A percentile compares a stretch with the other conserved stretches of the same genome.
Conservation (phyloP, 2,113 vertebrate species). For the Todiramphus chloris region DNA sequence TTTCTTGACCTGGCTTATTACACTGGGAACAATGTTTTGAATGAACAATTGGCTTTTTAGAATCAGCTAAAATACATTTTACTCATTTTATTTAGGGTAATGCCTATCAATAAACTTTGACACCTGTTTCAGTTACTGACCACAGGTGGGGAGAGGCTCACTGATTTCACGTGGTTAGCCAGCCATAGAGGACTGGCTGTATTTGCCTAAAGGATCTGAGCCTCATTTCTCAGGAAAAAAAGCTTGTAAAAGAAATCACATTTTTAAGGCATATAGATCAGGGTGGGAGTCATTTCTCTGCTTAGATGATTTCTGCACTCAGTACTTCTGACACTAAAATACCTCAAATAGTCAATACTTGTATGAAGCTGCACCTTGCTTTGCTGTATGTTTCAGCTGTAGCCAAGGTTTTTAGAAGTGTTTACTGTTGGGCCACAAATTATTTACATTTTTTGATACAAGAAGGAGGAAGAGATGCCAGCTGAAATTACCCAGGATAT, state of each 20-base stretch:
- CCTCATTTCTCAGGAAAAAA: neutral
- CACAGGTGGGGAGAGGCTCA: neutral
- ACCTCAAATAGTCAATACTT: neutral
- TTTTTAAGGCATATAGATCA: rapidly evolving
- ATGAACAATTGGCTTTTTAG: neutral
- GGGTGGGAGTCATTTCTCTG: rapidly evolving
- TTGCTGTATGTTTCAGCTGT: neutral
- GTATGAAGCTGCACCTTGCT: neutral
- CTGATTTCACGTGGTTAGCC: neutral
- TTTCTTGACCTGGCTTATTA: neutral
- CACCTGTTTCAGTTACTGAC: neutral
- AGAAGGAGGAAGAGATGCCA: neutral
- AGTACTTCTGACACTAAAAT: neutral
- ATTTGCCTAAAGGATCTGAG: neutral
- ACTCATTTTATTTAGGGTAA: neutral
- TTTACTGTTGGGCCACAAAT: neutral
- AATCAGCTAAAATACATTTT: neutral
- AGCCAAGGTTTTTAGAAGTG: neutral
- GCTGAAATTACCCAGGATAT: neutral
- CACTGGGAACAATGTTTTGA: neutral
- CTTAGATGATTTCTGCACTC: neutral
- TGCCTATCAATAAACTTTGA: neutral
- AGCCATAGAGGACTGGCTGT: neutral
- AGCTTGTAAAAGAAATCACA: neutral
- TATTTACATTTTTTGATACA: neutral